Evolutionary conservation across 1,140 invertebrate genomes (phyloP).

Genomic region (Psilanteris sp.): DNA sequence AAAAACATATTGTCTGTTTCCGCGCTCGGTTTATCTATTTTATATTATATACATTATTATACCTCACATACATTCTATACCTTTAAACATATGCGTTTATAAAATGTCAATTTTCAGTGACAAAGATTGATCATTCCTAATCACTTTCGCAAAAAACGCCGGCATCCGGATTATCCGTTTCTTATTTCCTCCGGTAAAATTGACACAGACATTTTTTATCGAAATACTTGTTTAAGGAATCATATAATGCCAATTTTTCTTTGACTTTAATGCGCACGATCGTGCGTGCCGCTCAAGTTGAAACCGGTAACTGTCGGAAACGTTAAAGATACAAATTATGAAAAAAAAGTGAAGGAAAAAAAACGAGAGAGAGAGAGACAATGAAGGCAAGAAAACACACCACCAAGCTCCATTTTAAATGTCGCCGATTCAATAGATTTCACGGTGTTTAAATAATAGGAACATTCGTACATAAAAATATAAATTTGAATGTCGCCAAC

Average conservation of each 20-base stretch:
- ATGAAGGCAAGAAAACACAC: too few relatives aligned
- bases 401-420: slow-evolving; percentile 25
- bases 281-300: slow-evolving; percentile 43
- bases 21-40: too few relatives aligned
- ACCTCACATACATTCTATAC: too few relatives aligned
- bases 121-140: slow-evolving; percentile 48
- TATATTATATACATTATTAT: too few relatives aligned
- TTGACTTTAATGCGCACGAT: slow-evolving; percentile 22
- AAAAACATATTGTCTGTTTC: too few relatives aligned
- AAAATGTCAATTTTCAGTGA: slow-evolving; percentile 37
- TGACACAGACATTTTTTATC: slow-evolving; percentile 32
- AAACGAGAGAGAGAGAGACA: too few relatives aligned
- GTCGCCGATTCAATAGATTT: slow-evolving; percentile 39
- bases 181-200: slow-evolving; percentile 31
- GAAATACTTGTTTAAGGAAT: slow-evolving; percentile 40
- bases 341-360: too few relatives aligned
- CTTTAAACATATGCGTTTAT: too few relatives aligned
- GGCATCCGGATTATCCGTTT: slow-evolving; percentile 53
- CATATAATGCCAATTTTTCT: slow-evolving; percentile 49
- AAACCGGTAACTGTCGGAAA: slow-evolving; percentile 51
- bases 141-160: slow-evolving; percentile 39
- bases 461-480: slow-evolving; percentile 34
- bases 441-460: slow-evolving; percentile 48
- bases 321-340: slow-evolving; percentile 30
- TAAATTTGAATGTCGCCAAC: slow-evolving; percentile 53